phyloP scores from a whole-genome alignment of 1,140 invertebrate genomes.

The Olivierus martensii region DNA sequence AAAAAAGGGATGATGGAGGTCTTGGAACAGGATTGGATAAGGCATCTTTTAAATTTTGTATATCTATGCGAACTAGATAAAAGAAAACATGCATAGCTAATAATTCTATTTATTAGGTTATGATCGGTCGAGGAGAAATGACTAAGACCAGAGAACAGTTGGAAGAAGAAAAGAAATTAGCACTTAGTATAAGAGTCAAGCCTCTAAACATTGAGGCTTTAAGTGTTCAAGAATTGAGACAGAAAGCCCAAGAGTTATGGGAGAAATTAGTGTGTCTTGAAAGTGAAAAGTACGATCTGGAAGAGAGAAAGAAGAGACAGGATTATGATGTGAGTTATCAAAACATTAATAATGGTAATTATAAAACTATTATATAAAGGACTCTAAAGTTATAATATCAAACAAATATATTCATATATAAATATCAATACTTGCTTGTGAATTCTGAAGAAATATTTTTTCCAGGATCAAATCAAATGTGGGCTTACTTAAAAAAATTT shows the following conservation, averaged over 20 bases:
- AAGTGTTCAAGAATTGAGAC: conserved; percentile 59
- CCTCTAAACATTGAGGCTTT: conserved; percentile 64
- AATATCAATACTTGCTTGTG: too few species aligned
- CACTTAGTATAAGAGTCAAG: conserved; percentile 88
- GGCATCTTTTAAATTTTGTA: conserved; percentile 3
- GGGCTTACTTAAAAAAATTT: too few species aligned
- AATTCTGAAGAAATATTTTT: too few species aligned
- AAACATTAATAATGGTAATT: neutral
- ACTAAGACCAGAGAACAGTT: conserved; percentile 99
- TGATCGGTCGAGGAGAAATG: conserved; percentile 77
- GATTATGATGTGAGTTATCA: conserved; percentile 86
- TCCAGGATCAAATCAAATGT: too few species aligned
- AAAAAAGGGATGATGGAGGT: conserved; percentile 56
- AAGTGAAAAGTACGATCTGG: conserved; percentile 98
- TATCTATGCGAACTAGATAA: too few species aligned
- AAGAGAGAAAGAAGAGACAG: conserved; percentile 96
- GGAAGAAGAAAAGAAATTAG: conserved; percentile 97
- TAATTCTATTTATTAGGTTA: conserved; percentile 36
- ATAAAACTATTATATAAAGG: too few species aligned
- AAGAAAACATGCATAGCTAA: too few species aligned
- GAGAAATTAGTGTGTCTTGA: conserved; percentile 88
- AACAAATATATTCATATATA: too few species aligned
- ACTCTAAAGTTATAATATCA: too few species aligned
- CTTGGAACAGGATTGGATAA: conserved; percentile 22
- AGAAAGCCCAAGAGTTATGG: conserved; percentile 89